phyloP scores from a whole-genome alignment of 2,113 vertebrate species.

The Catharus bicknelli region DNA sequence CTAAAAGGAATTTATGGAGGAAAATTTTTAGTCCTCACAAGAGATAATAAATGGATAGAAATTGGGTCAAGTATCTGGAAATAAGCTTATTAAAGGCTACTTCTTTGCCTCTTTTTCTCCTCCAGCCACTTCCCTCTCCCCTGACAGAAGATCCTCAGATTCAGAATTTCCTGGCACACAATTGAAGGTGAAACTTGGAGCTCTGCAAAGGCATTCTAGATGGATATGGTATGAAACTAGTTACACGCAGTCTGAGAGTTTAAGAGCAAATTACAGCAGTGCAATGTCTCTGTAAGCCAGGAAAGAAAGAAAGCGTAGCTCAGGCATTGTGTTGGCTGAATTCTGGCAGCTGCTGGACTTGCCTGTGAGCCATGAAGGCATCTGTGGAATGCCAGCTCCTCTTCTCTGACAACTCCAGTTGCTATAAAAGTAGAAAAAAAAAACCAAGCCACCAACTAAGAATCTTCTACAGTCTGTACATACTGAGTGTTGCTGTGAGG shows the following conservation, averaged over 20 bases:
- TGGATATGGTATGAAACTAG: neutral
- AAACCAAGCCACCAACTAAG: neutral
- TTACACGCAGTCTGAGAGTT: neutral
- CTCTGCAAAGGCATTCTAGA: neutral
- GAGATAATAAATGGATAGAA: neutral
- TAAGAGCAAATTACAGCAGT: neutral
- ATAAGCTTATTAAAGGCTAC: neutral
- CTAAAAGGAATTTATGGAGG: neutral
- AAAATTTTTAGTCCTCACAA: neutral
- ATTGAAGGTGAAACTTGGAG: neutral
- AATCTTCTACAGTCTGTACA: neutral
- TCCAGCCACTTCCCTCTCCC: rapidly evolving
- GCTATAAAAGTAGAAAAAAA: neutral
- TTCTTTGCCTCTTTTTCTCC: neutral
- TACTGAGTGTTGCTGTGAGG: neutral
- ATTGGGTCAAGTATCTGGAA: neutral
- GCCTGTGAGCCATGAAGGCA: rapidly evolving
- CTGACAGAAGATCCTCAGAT: neutral
- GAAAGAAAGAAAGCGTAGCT: neutral
- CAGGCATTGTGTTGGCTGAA: neutral
- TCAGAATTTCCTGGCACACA: neutral
- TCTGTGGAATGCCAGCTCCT: neutral
- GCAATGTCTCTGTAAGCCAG: neutral
- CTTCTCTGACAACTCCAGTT: neutral
- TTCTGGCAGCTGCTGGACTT: neutral